phyloP scores from a whole-genome alignment of 2,113 vertebrate genomes.

The Spizaetus ornatus region DNA sequence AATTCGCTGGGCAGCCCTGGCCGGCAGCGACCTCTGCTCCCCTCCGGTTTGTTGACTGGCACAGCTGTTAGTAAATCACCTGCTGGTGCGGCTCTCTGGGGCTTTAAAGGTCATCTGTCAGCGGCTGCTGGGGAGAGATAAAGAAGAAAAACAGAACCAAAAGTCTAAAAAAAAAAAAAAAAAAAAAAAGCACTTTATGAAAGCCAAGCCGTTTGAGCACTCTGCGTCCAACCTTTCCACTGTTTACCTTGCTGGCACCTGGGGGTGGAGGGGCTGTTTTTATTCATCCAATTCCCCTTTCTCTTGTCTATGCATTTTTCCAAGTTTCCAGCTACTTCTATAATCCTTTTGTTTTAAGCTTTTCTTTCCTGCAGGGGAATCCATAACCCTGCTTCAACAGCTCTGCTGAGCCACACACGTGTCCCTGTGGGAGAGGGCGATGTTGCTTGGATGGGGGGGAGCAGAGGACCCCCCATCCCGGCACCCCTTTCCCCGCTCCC shows the following conservation, averaged over 20 bases:
- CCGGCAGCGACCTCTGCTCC: slow-evolving; percentile 5
- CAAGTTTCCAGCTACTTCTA: neutral
- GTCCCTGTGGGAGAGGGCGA: accelerated
- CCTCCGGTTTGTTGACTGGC: slow-evolving; percentile 44
- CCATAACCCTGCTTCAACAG: accelerated
- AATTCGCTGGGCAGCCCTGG: neutral
- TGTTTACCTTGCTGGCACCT: slow-evolving; percentile 21
- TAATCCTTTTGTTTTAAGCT: neutral
- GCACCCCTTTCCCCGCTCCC: no score
- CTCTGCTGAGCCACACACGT: no score
- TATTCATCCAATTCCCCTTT: neutral
- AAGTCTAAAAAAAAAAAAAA: neutral
- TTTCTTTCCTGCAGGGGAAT: neutral
- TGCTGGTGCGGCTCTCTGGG: slow-evolving; percentile 12
- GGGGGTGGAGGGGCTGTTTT: neutral
- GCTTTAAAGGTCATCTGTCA: slow-evolving; percentile 67
- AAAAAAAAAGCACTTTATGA: neutral
- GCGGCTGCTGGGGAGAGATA: slow-evolving; percentile 41
- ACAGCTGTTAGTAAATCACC: slow-evolving; percentile 70
- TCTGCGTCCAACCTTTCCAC: neutral
- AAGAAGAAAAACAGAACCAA: slow-evolving; percentile 55
- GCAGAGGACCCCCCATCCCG: neutral
- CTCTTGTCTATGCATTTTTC: neutral
- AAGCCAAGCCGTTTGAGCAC: neutral
- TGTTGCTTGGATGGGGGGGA: neutral